Evolutionary conservation across 2,797 vertebrate species (phyloP), one percentile per base, ranked within the genome.

Genomic region (Protonibea diacanthus): DNA sequence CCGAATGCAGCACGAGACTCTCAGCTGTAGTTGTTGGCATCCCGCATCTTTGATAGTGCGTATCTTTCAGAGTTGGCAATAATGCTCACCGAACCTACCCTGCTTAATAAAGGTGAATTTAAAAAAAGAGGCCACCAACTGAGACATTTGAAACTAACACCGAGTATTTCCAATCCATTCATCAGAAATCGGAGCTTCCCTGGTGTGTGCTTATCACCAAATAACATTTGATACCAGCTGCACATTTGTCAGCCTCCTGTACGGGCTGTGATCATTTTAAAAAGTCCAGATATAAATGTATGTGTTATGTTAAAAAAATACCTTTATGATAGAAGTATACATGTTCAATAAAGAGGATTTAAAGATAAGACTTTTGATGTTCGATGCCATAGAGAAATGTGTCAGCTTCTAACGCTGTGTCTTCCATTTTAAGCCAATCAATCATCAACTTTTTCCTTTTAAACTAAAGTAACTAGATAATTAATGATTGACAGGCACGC

Each of bases 401-500:
- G 1, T 3, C 17, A 6, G 0, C 33, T 44, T 12, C 27, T 38
- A n/a, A 61, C 38, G 25, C 47, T 25, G 14, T 27, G 15, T 48
- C 13, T 58, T 25, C 2, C 1, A 53, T 53, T 21, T 61, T 42
- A 21, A n/a, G 6, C 10, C 38, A 51, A 48, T 61, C 21, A 65
- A 76, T 73, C 42, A 76, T 79, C n/a, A 57, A 60, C 67, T 5
- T 62, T 62, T 40, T 29, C 1, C 1, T 55, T 55, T 33, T 4
- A 2, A 49, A 20, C 27, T 21, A 58, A 59, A 57, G 52, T 25
- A 47, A 21, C 12, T 52, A 14, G 6, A 44, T 6, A 47, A 51
- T 3, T 47, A 72, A 61, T 80, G 48, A 82, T 68, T 80, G 44
- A 66, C 67, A 56, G 62, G 25, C 44, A 17, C 20, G 48, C 44